A percentile compares a stretch with the other conserved stretches of the same genome.
Conservation (phyloP, 2,888 invertebrate genomes). For the Rhopalosiphum nymphaeae region DNA sequence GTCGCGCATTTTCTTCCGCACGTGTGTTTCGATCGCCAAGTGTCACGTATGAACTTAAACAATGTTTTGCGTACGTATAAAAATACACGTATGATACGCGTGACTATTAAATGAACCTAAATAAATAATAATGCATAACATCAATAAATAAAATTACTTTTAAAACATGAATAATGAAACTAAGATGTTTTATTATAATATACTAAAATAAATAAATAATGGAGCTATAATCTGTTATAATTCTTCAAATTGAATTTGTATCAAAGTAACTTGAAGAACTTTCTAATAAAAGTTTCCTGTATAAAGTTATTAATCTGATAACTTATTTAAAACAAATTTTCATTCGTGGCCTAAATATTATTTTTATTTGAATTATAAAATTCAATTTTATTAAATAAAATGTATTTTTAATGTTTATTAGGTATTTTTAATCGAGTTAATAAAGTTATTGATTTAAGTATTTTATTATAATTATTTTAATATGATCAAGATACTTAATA, state of each 20-base stretch:
- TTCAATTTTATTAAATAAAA: not conserved
- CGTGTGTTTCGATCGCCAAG: not conserved
- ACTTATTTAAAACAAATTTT: not conserved
- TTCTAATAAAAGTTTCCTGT: not conserved
- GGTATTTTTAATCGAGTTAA: not conserved
- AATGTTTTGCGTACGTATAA: not conserved
- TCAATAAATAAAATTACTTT: not conserved
- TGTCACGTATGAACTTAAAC: not conserved
- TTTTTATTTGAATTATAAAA: not conserved
- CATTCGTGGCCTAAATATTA: not conserved
- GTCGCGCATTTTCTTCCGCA: not conserved
- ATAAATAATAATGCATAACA: not conserved
- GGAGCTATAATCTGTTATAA: not conserved
- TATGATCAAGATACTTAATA: not conserved
- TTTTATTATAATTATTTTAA: not conserved
- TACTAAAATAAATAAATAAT: not conserved
- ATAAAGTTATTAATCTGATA: not conserved
- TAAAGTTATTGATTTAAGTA: not conserved
- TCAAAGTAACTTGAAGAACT: not conserved
- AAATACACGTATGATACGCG: not conserved
- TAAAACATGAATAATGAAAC: not conserved
- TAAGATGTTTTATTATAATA: not conserved
- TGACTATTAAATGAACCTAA: not conserved
- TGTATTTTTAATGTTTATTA: not conserved
- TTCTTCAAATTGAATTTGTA: not conserved